Evolutionary conservation across 2,797 vertebrate species (phyloP), one percentile per base, ranked within the genome.

Genomic region (Leuciscus waleckii): DNA sequence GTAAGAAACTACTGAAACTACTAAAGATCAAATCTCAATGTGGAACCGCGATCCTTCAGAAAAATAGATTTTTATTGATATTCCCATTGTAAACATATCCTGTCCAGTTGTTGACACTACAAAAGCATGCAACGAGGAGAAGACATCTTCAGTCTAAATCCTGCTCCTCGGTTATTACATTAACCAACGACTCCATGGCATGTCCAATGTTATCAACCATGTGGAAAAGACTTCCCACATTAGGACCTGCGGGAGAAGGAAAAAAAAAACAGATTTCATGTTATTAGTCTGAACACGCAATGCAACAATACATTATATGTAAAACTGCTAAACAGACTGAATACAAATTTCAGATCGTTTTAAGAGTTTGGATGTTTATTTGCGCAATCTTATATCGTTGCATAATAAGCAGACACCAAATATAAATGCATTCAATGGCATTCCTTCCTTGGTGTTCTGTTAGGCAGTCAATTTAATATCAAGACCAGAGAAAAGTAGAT

Each of bases 71-170:
- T 84, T 95, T 93, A 94, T 97, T 96, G 96, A 95, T 96, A 94
- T 95, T 97, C 97, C 96, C 93, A 97, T 97, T 99, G 98, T 99
- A 99, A 99, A 99, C 98, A 96, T 96, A 96, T 98, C 97, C 97
- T 94, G 97, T 98, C 97, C 97, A 97, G 97, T 97, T 97, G 96
- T 97, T 96, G 96, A 96, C 95, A 97, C 97, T 98, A 98, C 95
- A 98, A 99, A 99, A 98, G 91, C 96, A 96, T 95, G 95, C 95
- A 83, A 46, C 61, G 70, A 41, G 67, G 70, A 79, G 73, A 71
- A 80, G 46, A 61, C 32, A 41, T 87, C 92, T 94, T 95, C 96
- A 97, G 92, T 97, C 95, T 95, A 95, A 94, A 92, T 95, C 95
- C 94, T 95, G 96, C 94, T 97, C 93, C 82, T 98, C 96, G 1